A percentile compares a stretch with the other conserved stretches of the same genome.
Conservation (phyloP, 1,140 invertebrate genomes). For the Drosophila lacteicornis region DNA sequence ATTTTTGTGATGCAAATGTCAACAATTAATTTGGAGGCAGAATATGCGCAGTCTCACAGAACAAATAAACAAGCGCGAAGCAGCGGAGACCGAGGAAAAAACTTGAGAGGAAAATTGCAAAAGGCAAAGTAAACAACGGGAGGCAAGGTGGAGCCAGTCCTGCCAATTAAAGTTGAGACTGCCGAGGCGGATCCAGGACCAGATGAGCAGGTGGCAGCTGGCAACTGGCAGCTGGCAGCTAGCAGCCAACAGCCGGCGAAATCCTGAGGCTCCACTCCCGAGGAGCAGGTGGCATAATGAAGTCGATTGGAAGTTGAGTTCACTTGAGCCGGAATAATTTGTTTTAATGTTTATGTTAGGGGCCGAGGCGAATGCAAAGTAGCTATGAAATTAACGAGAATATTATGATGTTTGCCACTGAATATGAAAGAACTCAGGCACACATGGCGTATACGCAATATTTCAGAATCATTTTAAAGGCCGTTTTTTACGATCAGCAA, state of each 20-base stretch:
- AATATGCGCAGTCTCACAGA: conserved; percentile 57
- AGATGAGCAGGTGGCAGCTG: conserved; percentile 36
- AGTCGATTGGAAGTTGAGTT: conserved; percentile 55
- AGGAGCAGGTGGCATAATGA: conserved; percentile 49
- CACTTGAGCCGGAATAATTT: conserved; percentile 51
- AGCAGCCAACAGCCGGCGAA: conserved; percentile 10
- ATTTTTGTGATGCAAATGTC: conserved; percentile 51
- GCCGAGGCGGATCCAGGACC: conserved; percentile 9
- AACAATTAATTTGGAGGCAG: conserved; percentile 59
- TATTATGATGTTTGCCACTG: conserved; percentile 24
- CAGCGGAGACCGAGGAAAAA: conserved; percentile 4
- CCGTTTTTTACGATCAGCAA: not conserved
- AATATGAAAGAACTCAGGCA: conserved; percentile 15
- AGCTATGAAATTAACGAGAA: conserved; percentile 35
- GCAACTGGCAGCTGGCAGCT: not conserved
- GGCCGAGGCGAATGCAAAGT: conserved; percentile 14
- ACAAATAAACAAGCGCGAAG: conserved; percentile 43
- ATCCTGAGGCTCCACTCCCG: conserved; percentile 3
- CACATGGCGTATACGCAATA: conserved; percentile 23
- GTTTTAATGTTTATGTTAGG: conserved; percentile 40
- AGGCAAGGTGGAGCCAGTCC: conserved; percentile 16
- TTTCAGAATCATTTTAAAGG: not conserved
- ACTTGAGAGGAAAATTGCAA: conserved; percentile 23
- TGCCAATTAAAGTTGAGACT: conserved; percentile 48
- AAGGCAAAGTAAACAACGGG: conserved; percentile 32